Evolutionary conservation across 2,888 invertebrate species (phyloP).

Genomic region (Drosophila rubida): DNA sequence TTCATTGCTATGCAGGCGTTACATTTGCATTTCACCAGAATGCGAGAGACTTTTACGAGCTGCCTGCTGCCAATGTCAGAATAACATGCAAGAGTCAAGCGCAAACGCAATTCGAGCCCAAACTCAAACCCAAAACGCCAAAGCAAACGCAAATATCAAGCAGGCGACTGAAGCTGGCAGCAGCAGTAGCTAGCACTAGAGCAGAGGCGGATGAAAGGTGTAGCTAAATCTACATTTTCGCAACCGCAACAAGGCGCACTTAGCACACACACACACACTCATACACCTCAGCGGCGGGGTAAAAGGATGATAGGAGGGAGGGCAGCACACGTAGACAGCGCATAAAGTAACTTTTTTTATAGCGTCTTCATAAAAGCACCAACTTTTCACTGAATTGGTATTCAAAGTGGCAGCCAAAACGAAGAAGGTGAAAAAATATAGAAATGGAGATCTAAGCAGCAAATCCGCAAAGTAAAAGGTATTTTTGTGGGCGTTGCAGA

Average conservation of each 20-base stretch:
- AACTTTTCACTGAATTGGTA: slow-evolving; percentile 74
- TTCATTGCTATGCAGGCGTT: slow-evolving; percentile 62
- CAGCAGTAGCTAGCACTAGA: slow-evolving; percentile 10
- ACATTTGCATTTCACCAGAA: slow-evolving; percentile 58
- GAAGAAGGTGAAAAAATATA: slow-evolving; percentile 22
- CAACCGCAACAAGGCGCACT: slow-evolving; percentile 72
- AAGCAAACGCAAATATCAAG: slow-evolving; percentile 32
- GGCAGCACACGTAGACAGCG: slow-evolving; percentile 61
- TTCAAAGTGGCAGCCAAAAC: slow-evolving; percentile 69
- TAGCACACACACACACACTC: slow-evolving; percentile 42
- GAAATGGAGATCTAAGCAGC: slow-evolving; percentile 26
- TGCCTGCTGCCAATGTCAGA: slow-evolving; percentile 61
- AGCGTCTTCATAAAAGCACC: slow-evolving; percentile 72
- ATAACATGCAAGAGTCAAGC: slow-evolving; percentile 52
- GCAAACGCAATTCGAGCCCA: too few species aligned
- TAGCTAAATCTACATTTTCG: slow-evolving; percentile 71
- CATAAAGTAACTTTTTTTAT: slow-evolving; percentile 78
- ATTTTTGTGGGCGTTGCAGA: slow-evolving; percentile 32
- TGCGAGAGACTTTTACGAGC: slow-evolving; percentile 64
- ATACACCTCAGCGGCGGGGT: background rate
- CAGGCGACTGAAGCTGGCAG: slow-evolving; percentile 2
- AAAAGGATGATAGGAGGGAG: background rate
- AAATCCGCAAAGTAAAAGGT: slow-evolving; percentile 62
- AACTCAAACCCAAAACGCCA: slow-evolving; percentile 4
- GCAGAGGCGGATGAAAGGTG: slow-evolving; percentile 47